Evolutionary conservation across 2,797 vertebrate genomes (phyloP).

Genomic region (Melanotaenia pygmaea): DNA sequence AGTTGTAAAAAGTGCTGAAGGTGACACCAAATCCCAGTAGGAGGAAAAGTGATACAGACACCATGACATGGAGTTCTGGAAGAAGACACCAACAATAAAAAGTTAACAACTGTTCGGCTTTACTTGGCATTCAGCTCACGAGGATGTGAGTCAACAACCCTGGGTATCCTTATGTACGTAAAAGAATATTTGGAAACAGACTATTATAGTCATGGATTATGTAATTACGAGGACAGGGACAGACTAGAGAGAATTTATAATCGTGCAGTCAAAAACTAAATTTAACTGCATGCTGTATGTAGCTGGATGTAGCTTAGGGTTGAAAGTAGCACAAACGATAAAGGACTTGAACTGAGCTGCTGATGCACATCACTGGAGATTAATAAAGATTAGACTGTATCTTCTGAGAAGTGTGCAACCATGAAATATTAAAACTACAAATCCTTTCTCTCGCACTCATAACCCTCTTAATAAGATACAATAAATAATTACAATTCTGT

Average conservation of each 20-base stretch:
- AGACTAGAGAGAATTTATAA: not conserved
- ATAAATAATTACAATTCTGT: constrained; percentile 12
- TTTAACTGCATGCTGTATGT: too few species aligned
- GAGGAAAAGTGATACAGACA: constrained; percentile 44
- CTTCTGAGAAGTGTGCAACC: not conserved
- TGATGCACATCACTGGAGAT: too few species aligned
- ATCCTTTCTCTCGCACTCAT: not conserved
- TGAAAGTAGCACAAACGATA: not conserved
- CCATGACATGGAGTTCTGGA: constrained; percentile 15
- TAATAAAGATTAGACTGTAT: not conserved
- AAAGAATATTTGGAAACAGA: not conserved
- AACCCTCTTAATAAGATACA: not conserved
- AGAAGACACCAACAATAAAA: constrained; percentile 28
- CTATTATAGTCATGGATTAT: not conserved
- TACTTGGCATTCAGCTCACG: not conserved
- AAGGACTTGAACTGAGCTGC: too few species aligned
- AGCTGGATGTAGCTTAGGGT: too few species aligned
- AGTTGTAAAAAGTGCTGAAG: constrained; percentile 41
- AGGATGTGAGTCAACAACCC: not conserved
- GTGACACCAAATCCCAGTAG: constrained; percentile 22
- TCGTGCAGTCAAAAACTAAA: not conserved
- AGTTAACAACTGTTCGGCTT: constrained; percentile 31
- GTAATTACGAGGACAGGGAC: not conserved
- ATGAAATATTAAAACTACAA: not conserved
- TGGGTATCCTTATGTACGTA: not conserved